Evolutionary conservation across 2,797 vertebrate species (phyloP).

Genomic region (Sciurus carolinensis): DNA sequence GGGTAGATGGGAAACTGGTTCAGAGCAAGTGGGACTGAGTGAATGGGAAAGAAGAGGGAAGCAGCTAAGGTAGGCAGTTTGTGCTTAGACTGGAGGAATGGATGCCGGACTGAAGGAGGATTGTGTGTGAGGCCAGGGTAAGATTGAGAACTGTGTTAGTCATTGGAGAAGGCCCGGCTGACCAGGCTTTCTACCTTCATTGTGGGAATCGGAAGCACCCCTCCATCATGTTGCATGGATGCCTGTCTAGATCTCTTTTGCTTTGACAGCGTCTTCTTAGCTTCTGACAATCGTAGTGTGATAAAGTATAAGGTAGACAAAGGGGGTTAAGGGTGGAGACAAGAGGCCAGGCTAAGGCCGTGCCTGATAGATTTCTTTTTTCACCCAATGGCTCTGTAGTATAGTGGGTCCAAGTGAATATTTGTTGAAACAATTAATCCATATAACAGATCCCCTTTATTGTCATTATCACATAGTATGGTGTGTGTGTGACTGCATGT

Average conservation of each 20-base stretch:
- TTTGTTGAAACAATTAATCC: constrained; percentile 1
- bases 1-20: neutral
- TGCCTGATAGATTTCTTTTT: neutral
- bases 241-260: neutral
- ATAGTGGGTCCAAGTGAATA: neutral
- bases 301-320: neutral
- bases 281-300: neutral
- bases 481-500: neutral
- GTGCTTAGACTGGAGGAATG: neutral
- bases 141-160: neutral
- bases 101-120: neutral
- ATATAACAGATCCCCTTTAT: neutral
- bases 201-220: neutral
- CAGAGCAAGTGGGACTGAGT: neutral
- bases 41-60: neutral
- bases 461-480: neutral
- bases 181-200: neutral
- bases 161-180: neutral
- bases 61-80: neutral
- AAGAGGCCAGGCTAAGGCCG: neutral
- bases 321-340: neutral
- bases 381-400: neutral
- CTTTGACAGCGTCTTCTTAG: neutral
- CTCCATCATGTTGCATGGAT: neutral
- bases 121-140: neutral